Conservation (phyloP, 2,797 vertebrate species). For the Dicrostonyx torquatus region DNA sequence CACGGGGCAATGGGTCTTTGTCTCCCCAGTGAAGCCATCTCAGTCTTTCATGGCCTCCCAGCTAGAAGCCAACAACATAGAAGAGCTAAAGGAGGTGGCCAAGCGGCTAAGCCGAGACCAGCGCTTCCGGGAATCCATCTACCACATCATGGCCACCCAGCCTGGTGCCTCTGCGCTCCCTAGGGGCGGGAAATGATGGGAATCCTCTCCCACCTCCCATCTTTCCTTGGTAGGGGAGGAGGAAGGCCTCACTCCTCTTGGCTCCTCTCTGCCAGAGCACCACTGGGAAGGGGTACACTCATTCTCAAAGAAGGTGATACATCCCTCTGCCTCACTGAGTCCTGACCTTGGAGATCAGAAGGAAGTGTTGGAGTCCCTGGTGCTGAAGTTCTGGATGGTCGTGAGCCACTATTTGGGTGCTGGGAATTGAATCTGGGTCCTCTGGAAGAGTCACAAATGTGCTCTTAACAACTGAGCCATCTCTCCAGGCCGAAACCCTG, state of each 20-base stretch:
- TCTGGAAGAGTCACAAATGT: not conserved
- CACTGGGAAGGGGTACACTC: not conserved
- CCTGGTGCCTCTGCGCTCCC: slow-evolving; percentile 74
- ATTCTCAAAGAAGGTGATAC: not conserved
- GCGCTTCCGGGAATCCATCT: slow-evolving; percentile 92
- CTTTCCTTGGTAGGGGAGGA: not conserved
- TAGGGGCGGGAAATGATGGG: slow-evolving; percentile 64
- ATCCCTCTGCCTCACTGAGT: not conserved
- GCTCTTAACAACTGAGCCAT: not conserved
- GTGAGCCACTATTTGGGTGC: not conserved
- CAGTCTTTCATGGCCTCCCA: slow-evolving; percentile 91
- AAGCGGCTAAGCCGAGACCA: slow-evolving; percentile 91
- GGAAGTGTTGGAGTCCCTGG: not conserved
- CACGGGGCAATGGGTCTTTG: not conserved
- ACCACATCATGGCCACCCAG: slow-evolving; percentile 90
- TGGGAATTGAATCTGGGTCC: not conserved
- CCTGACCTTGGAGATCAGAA: not conserved
- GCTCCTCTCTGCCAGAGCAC: not conserved
- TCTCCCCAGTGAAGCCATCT: slow-evolving; percentile 93
- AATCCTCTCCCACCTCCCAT: not conserved
- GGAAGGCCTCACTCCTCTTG: not conserved
- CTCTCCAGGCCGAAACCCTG: not conserved
- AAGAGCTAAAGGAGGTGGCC: slow-evolving; percentile 93
- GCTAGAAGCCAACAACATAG: slow-evolving; percentile 87
- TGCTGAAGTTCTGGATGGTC: not conserved